Evolutionary conservation across 1,140 invertebrate species (phyloP).

Genomic region (Spodoptera frugiperda): DNA sequence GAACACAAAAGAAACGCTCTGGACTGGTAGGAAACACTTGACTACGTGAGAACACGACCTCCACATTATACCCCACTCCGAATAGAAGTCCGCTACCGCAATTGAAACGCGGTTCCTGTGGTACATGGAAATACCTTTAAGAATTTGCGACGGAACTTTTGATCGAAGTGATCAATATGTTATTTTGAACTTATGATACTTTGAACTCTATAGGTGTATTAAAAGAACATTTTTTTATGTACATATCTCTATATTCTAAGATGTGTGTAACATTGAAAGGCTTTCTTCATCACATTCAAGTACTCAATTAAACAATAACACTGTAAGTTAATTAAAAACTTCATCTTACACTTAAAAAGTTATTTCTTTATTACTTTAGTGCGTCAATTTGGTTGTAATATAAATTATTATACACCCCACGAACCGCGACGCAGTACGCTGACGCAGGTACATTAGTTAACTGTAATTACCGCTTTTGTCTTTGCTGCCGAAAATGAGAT

Average conservation of each 20-base stretch:
- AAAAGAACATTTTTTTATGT: too few relatives aligned
- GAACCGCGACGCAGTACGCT: conserved; percentile 8
- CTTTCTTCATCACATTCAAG: background rate
- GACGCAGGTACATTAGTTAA: conserved; percentile 64
- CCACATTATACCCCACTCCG: conserved; percentile 49
- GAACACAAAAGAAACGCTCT: conserved; percentile 30
- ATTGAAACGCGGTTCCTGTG: conserved; percentile 12
- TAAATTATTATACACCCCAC: conserved; percentile 47
- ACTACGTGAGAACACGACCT: conserved; percentile 60
- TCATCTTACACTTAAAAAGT: conserved; percentile 10
- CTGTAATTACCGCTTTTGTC: conserved; percentile 80
- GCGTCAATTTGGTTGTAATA: conserved; percentile 14
- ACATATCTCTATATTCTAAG: too few relatives aligned
- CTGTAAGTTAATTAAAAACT: conserved; percentile 6
- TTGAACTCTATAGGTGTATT: too few relatives aligned
- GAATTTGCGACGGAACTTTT: conserved; percentile 16
- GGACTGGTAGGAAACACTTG: conserved; percentile 48
- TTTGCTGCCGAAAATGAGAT: conserved; percentile 76
- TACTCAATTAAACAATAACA: background rate
- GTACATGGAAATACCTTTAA: conserved; percentile 39
- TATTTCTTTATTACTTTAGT: conserved; percentile 38
- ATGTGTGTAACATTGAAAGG: background rate
- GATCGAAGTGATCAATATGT: conserved; percentile 10
- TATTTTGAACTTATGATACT: conserved; percentile 7
- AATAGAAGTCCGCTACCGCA: conserved; percentile 34